Conservation (phyloP, 37 sponge, comb jelly and placozoan species). For the Chondrosia reniformis region DNA sequence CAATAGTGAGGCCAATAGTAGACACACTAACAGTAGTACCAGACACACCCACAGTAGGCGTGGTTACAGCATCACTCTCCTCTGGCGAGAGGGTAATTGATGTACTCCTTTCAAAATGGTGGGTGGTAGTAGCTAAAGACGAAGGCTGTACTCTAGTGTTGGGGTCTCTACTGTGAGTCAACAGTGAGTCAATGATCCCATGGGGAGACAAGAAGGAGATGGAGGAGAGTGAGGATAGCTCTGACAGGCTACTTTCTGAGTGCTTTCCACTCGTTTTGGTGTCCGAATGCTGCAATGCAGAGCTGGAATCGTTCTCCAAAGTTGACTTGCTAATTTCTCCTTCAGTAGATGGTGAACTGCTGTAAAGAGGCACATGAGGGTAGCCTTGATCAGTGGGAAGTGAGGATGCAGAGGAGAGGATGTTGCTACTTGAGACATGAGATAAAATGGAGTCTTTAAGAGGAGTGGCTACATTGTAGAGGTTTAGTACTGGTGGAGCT, state of each 20-base stretch:
- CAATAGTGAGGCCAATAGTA: background rate
- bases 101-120: background rate
- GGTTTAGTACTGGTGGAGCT: background rate
- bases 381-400: background rate
- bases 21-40: background rate
- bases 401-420: background rate
- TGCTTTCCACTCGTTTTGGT: no score
- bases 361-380: background rate
- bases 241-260: no score
- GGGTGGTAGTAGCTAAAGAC: background rate
- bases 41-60: background rate
- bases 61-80: background rate
- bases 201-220: background rate
- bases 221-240: background rate
- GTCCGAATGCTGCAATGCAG: no score
- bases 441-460: background rate
- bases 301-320: no score
- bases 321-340: background rate
- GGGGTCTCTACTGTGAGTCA: background rate
- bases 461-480: background rate
- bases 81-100: background rate
- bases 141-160: background rate
- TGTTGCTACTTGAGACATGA: background rate
- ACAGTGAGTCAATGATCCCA: background rate
- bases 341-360: background rate